Percentiles rank a stretch among this genome's conserved stretches.
Evolutionary conservation across 1,140 invertebrate species (phyloP).

Genomic region (Schlechtendalia chinensis): DNA sequence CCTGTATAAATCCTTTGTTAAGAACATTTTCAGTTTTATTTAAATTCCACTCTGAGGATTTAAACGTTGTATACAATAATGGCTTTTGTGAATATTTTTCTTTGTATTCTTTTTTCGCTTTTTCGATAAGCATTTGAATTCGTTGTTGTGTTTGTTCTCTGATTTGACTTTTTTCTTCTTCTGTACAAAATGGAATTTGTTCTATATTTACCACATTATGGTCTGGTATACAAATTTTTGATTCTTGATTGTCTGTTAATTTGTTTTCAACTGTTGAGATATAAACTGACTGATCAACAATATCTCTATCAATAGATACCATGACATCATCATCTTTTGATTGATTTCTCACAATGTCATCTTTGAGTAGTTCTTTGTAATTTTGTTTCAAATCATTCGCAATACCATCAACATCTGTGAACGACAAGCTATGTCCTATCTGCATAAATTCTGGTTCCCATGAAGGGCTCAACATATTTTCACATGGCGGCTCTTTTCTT

Average conservation of each 20-base stretch:
- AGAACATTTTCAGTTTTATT: not conserved
- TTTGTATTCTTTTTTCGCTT: not conserved
- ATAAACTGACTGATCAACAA: not conserved
- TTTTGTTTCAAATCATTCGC: not conserved
- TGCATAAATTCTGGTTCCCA: not conserved
- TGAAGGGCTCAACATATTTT: slow-evolving; percentile 17
- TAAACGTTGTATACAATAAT: not conserved
- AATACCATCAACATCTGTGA: slow-evolving; percentile 9
- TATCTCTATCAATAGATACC: not conserved
- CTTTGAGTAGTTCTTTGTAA: not conserved
- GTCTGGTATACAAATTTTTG: not conserved
- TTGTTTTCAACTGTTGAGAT: not conserved
- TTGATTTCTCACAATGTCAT: not conserved
- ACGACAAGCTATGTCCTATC: slow-evolving; percentile 1
- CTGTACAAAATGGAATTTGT: not conserved
- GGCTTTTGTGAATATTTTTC: not conserved
- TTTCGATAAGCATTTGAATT: slow-evolving; percentile 27
- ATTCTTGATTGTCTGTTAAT: not conserved
- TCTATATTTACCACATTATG: not conserved
- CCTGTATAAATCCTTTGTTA: not conserved
- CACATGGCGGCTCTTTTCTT: slow-evolving; percentile 13
- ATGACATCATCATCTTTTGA: not conserved
- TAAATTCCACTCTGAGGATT: not conserved
- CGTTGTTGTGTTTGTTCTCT: slow-evolving; percentile 38
- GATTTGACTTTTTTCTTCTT: slow-evolving; percentile 31